A percentile compares a stretch with the other conserved stretches of the same genome.
Conservation (phyloP, 2,888 invertebrate species). For the Stomorhina lunata region DNA sequence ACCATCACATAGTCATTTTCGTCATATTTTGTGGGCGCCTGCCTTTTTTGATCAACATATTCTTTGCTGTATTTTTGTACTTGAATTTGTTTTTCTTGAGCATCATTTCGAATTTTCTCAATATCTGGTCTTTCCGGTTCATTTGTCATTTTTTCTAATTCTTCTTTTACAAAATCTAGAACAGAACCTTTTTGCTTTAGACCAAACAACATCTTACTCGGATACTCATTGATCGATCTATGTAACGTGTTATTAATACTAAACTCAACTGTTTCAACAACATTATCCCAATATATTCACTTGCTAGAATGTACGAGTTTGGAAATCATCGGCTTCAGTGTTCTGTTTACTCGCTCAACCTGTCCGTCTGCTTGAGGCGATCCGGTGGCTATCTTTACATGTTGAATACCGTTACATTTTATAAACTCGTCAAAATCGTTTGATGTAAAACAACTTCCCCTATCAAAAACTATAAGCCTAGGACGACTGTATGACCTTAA, state of each 20-base stretch:
- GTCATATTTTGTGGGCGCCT: not conserved
- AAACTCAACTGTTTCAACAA: slow-evolving; percentile 33
- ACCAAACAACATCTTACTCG: slow-evolving; percentile 63
- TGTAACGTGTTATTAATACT: slow-evolving; percentile 55
- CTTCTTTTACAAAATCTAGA: slow-evolving; percentile 36
- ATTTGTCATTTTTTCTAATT: too few species aligned
- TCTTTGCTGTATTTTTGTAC: slow-evolving; percentile 43
- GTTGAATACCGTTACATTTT: slow-evolving; percentile 42
- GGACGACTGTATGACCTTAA: slow-evolving; percentile 65
- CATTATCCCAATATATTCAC: slow-evolving; percentile 43
- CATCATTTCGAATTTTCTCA: not conserved
- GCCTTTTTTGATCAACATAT: slow-evolving; percentile 39
- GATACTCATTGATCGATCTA: slow-evolving; percentile 41
- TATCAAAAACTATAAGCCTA: slow-evolving; percentile 61
- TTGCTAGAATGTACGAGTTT: slow-evolving; percentile 45
- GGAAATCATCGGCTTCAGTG: slow-evolving; percentile 63
- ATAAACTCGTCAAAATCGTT: slow-evolving; percentile 64
- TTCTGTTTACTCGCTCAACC: slow-evolving; percentile 67
- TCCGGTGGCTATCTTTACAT: slow-evolving; percentile 60
- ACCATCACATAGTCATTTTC: slow-evolving; percentile 44
- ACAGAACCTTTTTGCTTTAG: slow-evolving; percentile 50
- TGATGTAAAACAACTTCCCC: slow-evolving; percentile 66
- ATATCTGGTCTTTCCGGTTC: not conserved
- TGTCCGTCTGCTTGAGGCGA: slow-evolving; percentile 68
- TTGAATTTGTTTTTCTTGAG: not conserved